These are phyloP conservation scores for Alethe diademata DNA, from an alignment of 2,113 vertebrate genomes.

Conservation along the genomic window DNA sequence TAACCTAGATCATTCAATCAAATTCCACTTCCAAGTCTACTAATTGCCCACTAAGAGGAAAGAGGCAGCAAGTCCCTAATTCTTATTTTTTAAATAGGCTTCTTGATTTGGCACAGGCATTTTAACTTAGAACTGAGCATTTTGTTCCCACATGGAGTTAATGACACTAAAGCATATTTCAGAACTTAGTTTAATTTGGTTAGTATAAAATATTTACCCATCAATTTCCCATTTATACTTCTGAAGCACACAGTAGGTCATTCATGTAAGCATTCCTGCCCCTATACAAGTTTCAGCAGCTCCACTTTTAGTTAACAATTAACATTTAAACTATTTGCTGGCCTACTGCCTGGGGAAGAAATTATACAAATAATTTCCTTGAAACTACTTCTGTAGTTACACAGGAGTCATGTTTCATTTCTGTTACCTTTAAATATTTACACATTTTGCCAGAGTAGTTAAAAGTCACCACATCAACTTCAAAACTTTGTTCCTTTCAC, in stretches of 20 bases:
- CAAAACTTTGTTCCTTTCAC: neutral
- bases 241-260: neutral
- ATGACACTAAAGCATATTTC: neutral
- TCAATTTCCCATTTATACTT: neutral
- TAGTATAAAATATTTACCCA: neutral
- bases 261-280: neutral
- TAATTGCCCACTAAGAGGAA: neutral
- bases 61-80: neutral
- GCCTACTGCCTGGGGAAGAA: neutral
- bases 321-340: constrained; percentile 36
- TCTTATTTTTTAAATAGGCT: neutral
- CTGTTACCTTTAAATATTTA: neutral
- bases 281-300: neutral
- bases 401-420: neutral
- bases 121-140: neutral
- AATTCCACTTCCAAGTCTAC: neutral
- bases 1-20: neutral
- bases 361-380: neutral
- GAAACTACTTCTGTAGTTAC: neutral
- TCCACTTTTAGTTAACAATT: constrained; percentile 35
- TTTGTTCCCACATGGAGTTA: neutral
- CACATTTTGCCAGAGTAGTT: neutral
- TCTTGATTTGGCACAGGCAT: neutral
- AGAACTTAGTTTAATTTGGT: neutral
- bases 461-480: neutral